Conservation (phyloP, 1,140 invertebrate species). For the Penaeus vannamei region DNA sequence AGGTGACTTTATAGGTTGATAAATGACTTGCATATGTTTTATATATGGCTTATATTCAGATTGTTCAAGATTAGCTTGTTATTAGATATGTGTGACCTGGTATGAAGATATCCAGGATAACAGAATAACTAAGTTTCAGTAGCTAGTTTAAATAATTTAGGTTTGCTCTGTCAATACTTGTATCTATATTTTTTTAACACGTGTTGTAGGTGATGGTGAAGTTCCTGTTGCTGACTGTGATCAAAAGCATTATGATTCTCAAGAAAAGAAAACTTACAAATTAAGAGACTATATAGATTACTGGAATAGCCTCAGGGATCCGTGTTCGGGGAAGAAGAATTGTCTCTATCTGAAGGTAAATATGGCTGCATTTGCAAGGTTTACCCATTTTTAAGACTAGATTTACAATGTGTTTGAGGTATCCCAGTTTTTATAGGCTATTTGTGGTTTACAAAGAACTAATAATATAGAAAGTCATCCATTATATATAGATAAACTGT, state of each 20-base stretch:
- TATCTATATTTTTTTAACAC: constrained; percentile 13
- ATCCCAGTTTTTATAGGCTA: constrained; percentile 14
- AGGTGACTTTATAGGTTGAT: too few species aligned
- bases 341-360: constrained; percentile 75
- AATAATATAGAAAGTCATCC: not conserved
- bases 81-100: too few species aligned
- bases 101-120: too few species aligned
- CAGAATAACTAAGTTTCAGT: too few species aligned
- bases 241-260: constrained; percentile 81
- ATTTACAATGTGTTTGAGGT: too few species aligned
- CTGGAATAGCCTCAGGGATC: constrained; percentile 75
- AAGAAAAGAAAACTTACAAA: constrained; percentile 79
- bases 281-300: constrained; percentile 81
- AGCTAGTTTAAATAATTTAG: not conserved
- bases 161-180: constrained; percentile 45
- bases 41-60: too few species aligned
- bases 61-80: too few species aligned
- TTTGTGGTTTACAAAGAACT: not conserved
- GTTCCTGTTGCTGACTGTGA: constrained; percentile 87
- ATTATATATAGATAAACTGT: not conserved
- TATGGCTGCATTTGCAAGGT: not conserved
- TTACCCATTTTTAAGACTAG: too few species aligned
- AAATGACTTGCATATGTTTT: too few species aligned
- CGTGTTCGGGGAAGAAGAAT: constrained; percentile 71
- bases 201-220: constrained; percentile 72